Evolutionary conservation across 2,113 vertebrate species (phyloP).

Genomic region (Jacana jacana): DNA sequence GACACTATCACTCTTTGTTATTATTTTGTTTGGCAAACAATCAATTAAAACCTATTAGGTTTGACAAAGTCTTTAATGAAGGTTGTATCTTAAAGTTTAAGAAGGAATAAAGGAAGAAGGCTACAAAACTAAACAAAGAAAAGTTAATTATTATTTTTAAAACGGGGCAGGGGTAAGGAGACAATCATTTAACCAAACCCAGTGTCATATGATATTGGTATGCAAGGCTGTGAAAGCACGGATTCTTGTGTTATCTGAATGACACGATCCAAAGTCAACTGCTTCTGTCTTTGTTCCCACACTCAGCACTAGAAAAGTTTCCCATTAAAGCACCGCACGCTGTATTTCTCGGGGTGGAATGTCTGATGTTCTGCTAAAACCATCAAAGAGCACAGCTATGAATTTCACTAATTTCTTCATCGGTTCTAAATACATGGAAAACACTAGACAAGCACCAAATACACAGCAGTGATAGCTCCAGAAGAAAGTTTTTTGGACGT

Average conservation of each 20-base stretch:
- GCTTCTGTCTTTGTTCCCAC: not conserved
- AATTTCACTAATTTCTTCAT: not conserved
- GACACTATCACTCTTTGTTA: not conserved
- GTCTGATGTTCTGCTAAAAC: not conserved
- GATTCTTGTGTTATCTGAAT: not conserved
- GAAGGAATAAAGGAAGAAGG: not conserved
- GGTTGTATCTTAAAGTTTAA: not conserved
- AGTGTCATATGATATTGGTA: not conserved
- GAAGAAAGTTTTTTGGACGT: conserved; percentile 39
- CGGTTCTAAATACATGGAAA: not conserved
- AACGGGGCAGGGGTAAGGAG: not conserved
- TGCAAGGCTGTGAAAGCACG: not conserved
- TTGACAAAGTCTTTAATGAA: not conserved
- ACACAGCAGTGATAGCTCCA: not conserved
- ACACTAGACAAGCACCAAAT: not conserved
- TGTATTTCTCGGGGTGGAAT: not conserved
- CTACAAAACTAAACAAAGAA: not conserved
- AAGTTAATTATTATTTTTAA: not conserved
- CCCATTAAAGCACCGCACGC: not conserved
- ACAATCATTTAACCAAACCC: not conserved
- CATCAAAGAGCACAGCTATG: not conserved
- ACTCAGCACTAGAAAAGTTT: not conserved
- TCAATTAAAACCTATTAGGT: not conserved
- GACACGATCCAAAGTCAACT: not conserved
- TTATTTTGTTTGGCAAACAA: not conserved